phyloP scores from a whole-genome alignment of 2,797 vertebrate genomes.

The Graptemys geographica region DNA sequence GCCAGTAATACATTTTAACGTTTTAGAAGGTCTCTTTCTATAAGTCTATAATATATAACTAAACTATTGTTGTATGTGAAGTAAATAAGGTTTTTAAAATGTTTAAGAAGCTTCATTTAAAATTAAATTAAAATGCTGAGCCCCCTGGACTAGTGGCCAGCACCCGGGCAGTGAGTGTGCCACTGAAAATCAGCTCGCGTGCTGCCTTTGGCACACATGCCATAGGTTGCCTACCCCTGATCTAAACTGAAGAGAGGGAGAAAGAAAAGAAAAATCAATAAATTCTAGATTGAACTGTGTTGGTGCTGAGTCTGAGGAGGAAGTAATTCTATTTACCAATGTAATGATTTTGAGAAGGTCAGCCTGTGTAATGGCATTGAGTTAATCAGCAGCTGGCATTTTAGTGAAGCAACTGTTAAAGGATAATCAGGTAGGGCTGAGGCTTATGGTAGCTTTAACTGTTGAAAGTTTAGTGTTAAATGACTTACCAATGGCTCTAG shows the following conservation, averaged over 20 bases:
- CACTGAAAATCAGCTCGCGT: too few species aligned
- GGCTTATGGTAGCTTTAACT: background rate
- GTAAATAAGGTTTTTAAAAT: too few species aligned
- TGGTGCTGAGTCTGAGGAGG: background rate
- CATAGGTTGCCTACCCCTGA: background rate
- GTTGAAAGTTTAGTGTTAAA: constrained; percentile 11
- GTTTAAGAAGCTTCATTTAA: too few species aligned
- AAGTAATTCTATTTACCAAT: constrained; percentile 32
- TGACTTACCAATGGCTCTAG: background rate
- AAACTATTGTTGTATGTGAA: too few species aligned
- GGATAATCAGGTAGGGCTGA: background rate
- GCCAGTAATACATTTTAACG: too few species aligned
- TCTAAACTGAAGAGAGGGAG: background rate
- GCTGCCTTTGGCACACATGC: too few species aligned
- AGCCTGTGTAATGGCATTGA: background rate
- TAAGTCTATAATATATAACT: too few species aligned
- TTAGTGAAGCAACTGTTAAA: background rate
- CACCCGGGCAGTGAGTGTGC: too few species aligned
- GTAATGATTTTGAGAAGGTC: constrained; percentile 52
- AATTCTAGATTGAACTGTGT: background rate
- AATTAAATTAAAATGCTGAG: too few species aligned
- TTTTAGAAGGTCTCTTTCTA: too few species aligned
- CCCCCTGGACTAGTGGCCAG: too few species aligned
- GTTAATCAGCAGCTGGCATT: constrained; percentile 13
- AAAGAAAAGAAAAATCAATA: background rate